phyloP scores from a whole-genome alignment of 92 coral and sea anemone species.

The Palythoa caribaeorum region DNA sequence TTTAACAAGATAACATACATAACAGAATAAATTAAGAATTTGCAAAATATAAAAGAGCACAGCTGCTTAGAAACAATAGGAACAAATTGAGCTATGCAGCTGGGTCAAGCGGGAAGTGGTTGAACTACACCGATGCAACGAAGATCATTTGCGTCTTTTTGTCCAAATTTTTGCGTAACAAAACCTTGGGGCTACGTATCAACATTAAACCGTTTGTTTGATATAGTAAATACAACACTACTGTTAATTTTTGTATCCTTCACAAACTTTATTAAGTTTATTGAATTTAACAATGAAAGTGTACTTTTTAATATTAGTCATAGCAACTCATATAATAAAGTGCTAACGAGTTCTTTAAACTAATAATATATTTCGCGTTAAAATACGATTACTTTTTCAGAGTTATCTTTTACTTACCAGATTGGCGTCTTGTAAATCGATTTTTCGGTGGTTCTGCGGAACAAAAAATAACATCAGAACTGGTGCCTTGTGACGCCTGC shows the following conservation, averaged over 20 bases:
- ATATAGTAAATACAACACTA: neutral
- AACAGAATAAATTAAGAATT: too few species aligned
- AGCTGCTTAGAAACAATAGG: too few species aligned
- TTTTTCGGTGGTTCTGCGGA: constrained; percentile 96
- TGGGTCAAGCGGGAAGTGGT: too few species aligned
- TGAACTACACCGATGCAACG: neutral
- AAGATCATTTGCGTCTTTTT: neutral
- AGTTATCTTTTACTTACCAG: constrained; percentile 71
- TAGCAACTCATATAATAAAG: neutral
- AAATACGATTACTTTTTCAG: neutral
- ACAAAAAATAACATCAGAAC: neutral
- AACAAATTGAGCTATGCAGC: too few species aligned
- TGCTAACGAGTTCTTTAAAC: neutral
- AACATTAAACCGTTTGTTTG: neutral
- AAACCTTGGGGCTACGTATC: neutral
- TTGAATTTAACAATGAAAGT: neutral
- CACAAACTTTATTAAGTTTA: neutral
- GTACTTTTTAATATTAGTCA: neutral
- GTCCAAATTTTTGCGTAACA: neutral
- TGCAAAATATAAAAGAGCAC: too few species aligned
- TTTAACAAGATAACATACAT: too few species aligned
- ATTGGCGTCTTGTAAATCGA: constrained; percentile 94
- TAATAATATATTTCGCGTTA: neutral
- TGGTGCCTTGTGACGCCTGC: neutral
- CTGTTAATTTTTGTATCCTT: too few species aligned